Evolutionary conservation across 2,888 invertebrate species (phyloP).

Genomic region (Hirtodrosophila confusa): DNA sequence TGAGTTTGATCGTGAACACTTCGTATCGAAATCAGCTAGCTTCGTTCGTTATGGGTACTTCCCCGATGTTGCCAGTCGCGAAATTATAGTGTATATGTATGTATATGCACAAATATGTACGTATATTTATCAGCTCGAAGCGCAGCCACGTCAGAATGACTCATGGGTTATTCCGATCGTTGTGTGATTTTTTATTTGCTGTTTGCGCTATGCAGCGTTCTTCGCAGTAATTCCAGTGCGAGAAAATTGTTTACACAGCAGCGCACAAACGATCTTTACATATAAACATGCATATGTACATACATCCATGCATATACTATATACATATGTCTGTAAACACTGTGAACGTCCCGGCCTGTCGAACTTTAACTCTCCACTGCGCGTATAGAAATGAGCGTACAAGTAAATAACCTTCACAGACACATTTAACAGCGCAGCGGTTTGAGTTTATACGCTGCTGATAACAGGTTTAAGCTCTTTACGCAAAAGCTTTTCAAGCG

Average conservation of each 20-base stretch:
- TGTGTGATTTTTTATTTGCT: slow-evolving; percentile 58
- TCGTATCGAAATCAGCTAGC: slow-evolving; percentile 34
- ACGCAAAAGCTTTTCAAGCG: slow-evolving; percentile 48
- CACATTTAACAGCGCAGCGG: slow-evolving; percentile 4
- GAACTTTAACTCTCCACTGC: slow-evolving; percentile 39
- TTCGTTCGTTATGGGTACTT: slow-evolving; percentile 62
- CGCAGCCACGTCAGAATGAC: slow-evolving; percentile 60
- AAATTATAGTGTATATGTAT: slow-evolving; percentile 26
- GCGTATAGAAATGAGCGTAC: slow-evolving; percentile 50
- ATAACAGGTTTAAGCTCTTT: slow-evolving; percentile 69
- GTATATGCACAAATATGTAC: not conserved
- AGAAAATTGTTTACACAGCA: slow-evolving; percentile 61
- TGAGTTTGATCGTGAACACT: slow-evolving; percentile 45
- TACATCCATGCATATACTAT: slow-evolving; percentile 11
- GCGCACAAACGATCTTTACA: slow-evolving; percentile 20
- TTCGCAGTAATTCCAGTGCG: slow-evolving; percentile 37
- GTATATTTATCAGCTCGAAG: slow-evolving; percentile 41
- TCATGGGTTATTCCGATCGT: slow-evolving; percentile 74
- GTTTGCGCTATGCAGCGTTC: slow-evolving; percentile 15
- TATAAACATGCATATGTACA: slow-evolving; percentile 8
- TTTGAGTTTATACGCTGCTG: slow-evolving; percentile 24
- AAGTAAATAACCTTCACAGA: slow-evolving; percentile 24
- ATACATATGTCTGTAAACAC: not conserved
- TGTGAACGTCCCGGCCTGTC: slow-evolving; percentile 3
- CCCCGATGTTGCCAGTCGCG: slow-evolving; percentile 60